These are phyloP conservation scores for Lampropteryx suffumata DNA, from an alignment of 2,888 invertebrate species.

Conservation along the genomic window DNA sequence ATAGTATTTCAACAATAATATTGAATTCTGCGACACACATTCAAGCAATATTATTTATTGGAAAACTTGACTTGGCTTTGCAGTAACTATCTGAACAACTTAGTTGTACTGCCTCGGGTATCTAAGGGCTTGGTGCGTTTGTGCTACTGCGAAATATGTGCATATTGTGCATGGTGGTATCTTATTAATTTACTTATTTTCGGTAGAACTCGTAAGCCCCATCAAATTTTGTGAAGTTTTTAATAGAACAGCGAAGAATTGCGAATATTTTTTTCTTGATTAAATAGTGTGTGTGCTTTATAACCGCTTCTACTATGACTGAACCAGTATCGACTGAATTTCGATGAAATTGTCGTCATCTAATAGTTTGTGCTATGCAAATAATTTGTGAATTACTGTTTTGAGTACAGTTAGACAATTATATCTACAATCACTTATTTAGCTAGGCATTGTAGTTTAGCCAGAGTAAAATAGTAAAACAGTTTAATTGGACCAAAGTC, in stretches of 20 bases:
- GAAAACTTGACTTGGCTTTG: slow-evolving; percentile 42
- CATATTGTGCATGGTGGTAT: too few relatives aligned
- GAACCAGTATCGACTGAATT: slow-evolving; percentile 4
- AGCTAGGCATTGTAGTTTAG: slow-evolving; percentile 1
- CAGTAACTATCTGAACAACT: slow-evolving; percentile 38
- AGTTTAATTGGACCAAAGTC: too few relatives aligned
- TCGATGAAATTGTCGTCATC: slow-evolving; percentile 27
- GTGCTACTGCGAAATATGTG: too few relatives aligned
- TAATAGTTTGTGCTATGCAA: slow-evolving; percentile 32
- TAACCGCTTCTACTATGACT: slow-evolving; percentile 4
- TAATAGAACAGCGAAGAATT: too few relatives aligned
- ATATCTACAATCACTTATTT: slow-evolving; percentile 14
- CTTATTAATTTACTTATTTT: too few relatives aligned
- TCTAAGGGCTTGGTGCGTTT: slow-evolving; percentile 13
- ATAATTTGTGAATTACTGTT: slow-evolving; percentile 27
- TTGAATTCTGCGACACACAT: slow-evolving; percentile 50
- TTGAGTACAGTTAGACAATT: slow-evolving; percentile 22
- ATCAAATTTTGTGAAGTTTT: too few relatives aligned
- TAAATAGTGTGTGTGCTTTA: too few relatives aligned
- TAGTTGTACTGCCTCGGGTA: slow-evolving; percentile 26
- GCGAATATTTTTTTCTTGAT: too few relatives aligned
- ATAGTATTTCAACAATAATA: slow-evolving; percentile 47
- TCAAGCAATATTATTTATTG: slow-evolving; percentile 53
- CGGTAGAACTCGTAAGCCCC: too few relatives aligned
- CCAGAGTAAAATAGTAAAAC: too few relatives aligned